A percentile compares a stretch with the other conserved stretches of the same genome.
Conservation (phyloP, 2,797 vertebrate genomes). For the Aulostomus chinensis region DNA sequence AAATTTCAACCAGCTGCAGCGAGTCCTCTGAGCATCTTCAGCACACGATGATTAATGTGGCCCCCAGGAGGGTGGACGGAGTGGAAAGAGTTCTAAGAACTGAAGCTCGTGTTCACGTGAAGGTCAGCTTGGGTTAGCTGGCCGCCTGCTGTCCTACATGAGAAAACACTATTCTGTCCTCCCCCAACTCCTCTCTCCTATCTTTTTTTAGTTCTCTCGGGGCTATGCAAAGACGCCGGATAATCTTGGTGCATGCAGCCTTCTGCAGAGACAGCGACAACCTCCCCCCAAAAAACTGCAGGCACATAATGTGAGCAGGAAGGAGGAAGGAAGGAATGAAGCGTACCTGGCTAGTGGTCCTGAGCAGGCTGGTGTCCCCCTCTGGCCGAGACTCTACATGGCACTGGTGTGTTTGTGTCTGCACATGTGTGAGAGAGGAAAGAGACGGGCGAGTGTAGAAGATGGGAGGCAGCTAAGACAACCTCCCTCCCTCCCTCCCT, state of each 20-base stretch:
- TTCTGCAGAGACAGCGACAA: conserved; percentile 54
- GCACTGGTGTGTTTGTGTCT: conserved; percentile 50
- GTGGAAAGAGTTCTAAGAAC: conserved; percentile 3
- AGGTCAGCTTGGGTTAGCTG: conserved; percentile 52
- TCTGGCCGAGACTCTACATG: conserved; percentile 64
- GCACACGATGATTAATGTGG: conserved; percentile 18
- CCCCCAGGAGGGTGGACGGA: conserved; percentile 9
- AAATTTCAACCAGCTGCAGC: conserved; percentile 33
- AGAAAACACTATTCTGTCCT: conserved; percentile 15
- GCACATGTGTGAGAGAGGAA: conserved; percentile 24
- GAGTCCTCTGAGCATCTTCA: conserved; percentile 23
- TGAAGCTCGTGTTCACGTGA: conserved; percentile 32
- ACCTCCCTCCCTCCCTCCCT: conserved; percentile 28
- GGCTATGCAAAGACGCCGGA: conserved; percentile 65
- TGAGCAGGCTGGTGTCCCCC: conserved; percentile 57
- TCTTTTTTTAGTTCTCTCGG: conserved; percentile 46
- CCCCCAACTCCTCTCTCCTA: conserved; percentile 8
- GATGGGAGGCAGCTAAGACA: conserved; percentile 65
- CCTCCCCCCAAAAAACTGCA: conserved; percentile 4
- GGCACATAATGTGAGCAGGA: conserved; percentile 39
- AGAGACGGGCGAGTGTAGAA: conserved; percentile 57
- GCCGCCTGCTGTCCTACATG: conserved; percentile 12
- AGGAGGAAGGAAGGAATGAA: conserved; percentile 22
- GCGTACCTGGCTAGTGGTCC: conserved; percentile 71
- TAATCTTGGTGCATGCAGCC: conserved; percentile 72